Conservation (phyloP, 2,113 vertebrate species). For the Cyprichromis sp. region DNA sequence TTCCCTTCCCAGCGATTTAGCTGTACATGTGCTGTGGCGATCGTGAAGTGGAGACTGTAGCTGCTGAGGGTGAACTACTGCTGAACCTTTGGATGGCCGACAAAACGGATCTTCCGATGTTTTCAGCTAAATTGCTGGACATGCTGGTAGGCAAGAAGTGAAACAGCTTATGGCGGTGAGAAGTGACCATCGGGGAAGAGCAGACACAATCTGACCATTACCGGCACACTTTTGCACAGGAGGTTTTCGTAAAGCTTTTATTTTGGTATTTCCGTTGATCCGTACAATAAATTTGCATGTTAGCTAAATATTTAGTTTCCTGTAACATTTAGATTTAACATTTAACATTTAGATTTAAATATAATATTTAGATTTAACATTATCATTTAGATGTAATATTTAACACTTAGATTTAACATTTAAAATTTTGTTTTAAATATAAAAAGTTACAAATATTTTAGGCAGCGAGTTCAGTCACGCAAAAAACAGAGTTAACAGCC, state of each 20-base stretch:
- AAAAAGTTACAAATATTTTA: background rate
- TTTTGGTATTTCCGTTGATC: no score
- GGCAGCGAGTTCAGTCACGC: background rate
- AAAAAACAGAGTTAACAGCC: background rate
- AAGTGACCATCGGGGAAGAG: background rate
- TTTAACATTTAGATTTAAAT: background rate
- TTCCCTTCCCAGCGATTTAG: background rate
- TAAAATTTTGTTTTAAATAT: background rate
- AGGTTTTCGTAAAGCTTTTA: background rate
- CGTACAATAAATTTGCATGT: no score
- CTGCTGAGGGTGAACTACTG: background rate
- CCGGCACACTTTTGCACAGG: fast-evolving
- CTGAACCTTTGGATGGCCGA: background rate
- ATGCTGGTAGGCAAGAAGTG: background rate
- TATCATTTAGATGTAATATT: background rate
- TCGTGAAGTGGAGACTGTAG: background rate
- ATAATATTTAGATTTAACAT: background rate
- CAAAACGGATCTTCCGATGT: background rate
- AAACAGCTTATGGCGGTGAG: background rate
- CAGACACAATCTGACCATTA: background rate
- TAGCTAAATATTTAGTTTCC: no score
- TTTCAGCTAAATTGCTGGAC: background rate
- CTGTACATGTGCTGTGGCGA: background rate
- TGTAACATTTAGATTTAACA: no score
- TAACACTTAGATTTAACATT: background rate